These are phyloP conservation scores for Choristoneura rosaceana DNA, from an alignment of 2,888 invertebrate genomes.

Conservation along the genomic window DNA sequence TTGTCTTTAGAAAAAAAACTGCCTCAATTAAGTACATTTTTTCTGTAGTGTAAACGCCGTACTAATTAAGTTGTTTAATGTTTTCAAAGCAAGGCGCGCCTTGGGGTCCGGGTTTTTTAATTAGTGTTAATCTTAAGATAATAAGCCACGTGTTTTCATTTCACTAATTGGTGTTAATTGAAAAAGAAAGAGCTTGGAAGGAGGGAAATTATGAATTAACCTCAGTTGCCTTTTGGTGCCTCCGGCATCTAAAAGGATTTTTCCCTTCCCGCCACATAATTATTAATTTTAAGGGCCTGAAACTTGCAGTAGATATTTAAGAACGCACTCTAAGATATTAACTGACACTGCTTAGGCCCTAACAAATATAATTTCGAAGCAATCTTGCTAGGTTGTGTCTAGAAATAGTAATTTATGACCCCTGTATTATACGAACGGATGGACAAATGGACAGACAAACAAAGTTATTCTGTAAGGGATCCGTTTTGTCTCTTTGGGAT, in stretches of 20 bases:
- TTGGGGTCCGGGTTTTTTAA: slow-evolving; percentile 75
- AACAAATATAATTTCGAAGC: too few relatives aligned
- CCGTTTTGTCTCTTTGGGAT: too few relatives aligned
- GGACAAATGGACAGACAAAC: too few relatives aligned
- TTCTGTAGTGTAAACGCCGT: slow-evolving; percentile 43
- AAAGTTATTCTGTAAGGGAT: too few relatives aligned
- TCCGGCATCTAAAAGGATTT: neutral
- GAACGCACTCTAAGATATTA: neutral
- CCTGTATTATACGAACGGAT: too few relatives aligned
- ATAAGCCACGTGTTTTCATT: slow-evolving; percentile 76
- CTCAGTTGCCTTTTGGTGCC: slow-evolving; percentile 19
- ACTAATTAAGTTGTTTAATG: slow-evolving; percentile 68
- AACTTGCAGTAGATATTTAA: neutral
- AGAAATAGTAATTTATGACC: too few relatives aligned
- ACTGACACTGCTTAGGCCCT: neutral
- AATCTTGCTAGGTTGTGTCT: too few relatives aligned
- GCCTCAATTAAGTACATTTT: neutral
- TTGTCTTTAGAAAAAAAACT: too few relatives aligned
- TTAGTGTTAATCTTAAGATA: slow-evolving; percentile 81
- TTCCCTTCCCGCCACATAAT: slow-evolving; percentile 6
- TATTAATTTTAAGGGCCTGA: neutral
- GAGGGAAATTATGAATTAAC: slow-evolving; percentile 32
- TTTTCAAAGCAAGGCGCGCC: slow-evolving; percentile 74
- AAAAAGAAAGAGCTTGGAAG: slow-evolving; percentile 53
- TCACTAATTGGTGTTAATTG: slow-evolving; percentile 74